phyloP scores from a whole-genome alignment of 2,113 vertebrate genomes.

The Ahaetulla prasina region DNA sequence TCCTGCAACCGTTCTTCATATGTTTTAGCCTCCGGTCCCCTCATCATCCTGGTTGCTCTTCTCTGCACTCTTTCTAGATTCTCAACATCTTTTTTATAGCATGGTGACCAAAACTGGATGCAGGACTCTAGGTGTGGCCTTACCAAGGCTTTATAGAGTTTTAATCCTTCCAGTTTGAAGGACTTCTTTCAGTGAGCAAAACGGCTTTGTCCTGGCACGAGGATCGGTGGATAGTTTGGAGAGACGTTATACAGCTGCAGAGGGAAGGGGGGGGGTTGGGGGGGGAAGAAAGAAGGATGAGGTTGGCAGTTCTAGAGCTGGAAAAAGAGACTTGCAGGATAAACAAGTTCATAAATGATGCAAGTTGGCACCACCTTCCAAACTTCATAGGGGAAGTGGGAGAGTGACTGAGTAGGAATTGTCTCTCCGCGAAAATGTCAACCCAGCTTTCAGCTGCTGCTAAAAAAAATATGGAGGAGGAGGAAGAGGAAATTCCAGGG shows the following conservation, averaged over 20 bases:
- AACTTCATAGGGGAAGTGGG: neutral
- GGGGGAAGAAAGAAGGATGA: neutral
- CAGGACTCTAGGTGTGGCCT: too few relatives aligned
- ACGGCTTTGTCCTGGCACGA: neutral
- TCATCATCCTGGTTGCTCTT: too few relatives aligned
- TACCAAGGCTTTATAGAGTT: too few relatives aligned
- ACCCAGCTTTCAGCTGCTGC: neutral
- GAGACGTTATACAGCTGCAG: neutral
- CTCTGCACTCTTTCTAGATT: too few relatives aligned
- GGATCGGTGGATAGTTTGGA: neutral
- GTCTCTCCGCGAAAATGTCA: neutral
- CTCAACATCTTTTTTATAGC: too few relatives aligned
- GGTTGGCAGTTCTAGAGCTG: neutral
- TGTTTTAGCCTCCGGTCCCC: too few relatives aligned
- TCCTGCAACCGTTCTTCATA: too few relatives aligned
- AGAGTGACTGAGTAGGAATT: neutral
- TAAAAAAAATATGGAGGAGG: neutral
- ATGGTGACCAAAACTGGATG: too few relatives aligned
- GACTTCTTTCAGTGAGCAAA: neutral
- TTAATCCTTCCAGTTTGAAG: neutral
- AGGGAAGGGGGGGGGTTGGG: fast-evolving
- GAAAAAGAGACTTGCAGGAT: neutral
- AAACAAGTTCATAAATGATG: neutral
- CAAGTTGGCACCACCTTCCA: neutral
- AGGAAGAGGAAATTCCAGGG: neutral